A percentile compares a stretch with the other conserved stretches of the same genome.
These are phyloP conservation scores for Lumbricus terrestris DNA, from an alignment of 2,888 invertebrate genomes.

Conservation along the genomic window DNA sequence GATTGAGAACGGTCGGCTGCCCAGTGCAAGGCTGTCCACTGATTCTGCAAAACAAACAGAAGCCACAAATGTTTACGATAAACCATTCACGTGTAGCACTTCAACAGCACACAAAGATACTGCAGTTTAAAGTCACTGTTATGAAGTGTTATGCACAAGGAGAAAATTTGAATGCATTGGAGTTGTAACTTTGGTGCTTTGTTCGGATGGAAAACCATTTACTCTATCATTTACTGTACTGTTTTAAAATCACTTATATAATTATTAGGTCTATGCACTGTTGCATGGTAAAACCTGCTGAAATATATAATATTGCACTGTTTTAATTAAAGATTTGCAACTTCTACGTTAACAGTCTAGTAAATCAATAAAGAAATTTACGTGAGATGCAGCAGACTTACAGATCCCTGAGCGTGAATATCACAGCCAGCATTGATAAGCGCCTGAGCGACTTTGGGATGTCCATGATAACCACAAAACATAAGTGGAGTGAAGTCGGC, in stretches of 20 bases:
- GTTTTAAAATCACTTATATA: no score
- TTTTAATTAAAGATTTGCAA: not conserved
- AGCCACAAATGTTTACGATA: not conserved
- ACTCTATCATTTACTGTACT: no score
- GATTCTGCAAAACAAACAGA: slow-evolving; percentile 45
- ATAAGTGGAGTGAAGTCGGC: slow-evolving; percentile 59
- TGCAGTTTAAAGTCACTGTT: not conserved
- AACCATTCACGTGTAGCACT: not conserved
- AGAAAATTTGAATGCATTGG: no score
- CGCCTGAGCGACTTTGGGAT: slow-evolving; percentile 51
- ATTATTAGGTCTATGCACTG: no score
- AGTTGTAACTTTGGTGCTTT: no score
- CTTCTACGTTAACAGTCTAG: not conserved
- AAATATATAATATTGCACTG: no score
- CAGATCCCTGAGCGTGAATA: slow-evolving; percentile 52
- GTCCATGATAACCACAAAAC: slow-evolving; percentile 58
- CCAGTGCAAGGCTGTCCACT: slow-evolving; percentile 60
- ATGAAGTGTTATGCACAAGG: no score
- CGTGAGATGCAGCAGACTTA: slow-evolving; percentile 41
- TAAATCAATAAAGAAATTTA: not conserved
- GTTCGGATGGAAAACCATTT: no score
- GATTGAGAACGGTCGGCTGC: slow-evolving; percentile 55
- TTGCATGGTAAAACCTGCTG: no score
- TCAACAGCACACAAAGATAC: not conserved
- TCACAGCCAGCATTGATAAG: slow-evolving; percentile 53